Percentiles rank a stretch among this genome's conserved stretches.
Evolutionary conservation across 2,888 invertebrate genomes (phyloP).

Genomic region (Podotricha telesiphe): DNA sequence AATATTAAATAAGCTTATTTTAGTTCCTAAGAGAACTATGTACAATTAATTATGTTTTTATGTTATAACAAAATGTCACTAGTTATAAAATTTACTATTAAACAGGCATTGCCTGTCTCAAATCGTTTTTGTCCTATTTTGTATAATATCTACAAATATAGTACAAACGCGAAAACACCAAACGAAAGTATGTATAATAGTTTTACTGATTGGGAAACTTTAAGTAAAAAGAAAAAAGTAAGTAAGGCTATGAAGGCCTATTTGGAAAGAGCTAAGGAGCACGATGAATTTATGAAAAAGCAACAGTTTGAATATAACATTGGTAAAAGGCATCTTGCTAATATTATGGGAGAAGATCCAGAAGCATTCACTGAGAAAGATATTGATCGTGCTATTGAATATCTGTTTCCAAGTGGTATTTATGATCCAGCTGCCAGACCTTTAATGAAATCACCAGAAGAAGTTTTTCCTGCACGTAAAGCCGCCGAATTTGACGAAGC

Average conservation of each 20-base stretch:
- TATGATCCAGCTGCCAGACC: slow-evolving; percentile 94
- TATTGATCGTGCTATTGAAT: slow-evolving; percentile 93
- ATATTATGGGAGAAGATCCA: slow-evolving; percentile 98
- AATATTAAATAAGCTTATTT: neutral
- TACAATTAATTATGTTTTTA: slow-evolving; percentile 18
- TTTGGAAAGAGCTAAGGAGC: slow-evolving; percentile 90
- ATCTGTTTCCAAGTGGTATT: slow-evolving; percentile 98
- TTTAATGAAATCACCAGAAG: slow-evolving; percentile 93
- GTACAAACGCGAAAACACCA: slow-evolving; percentile 51
- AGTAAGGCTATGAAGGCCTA: slow-evolving; percentile 96
- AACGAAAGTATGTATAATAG: slow-evolving; percentile 56
- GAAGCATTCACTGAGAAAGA: slow-evolving; percentile 94
- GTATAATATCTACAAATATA: slow-evolving; percentile 56
- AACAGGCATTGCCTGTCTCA: slow-evolving; percentile 55
- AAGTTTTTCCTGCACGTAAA: slow-evolving; percentile 92
- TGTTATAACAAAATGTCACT: slow-evolving; percentile 56
- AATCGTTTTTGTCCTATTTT: slow-evolving; percentile 48
- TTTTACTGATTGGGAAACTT: slow-evolving; percentile 73
- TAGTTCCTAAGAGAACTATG: neutral
- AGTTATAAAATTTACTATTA: slow-evolving; percentile 50
- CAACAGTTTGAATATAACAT: slow-evolving; percentile 92
- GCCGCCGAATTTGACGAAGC: slow-evolving; percentile 95
- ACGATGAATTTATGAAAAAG: slow-evolving; percentile 92
- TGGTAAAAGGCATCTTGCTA: slow-evolving; percentile 97
- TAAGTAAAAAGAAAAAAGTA: slow-evolving; percentile 84